Evolutionary conservation across 2,888 invertebrate genomes (phyloP).

Genomic region (Marronus borbonicus): DNA sequence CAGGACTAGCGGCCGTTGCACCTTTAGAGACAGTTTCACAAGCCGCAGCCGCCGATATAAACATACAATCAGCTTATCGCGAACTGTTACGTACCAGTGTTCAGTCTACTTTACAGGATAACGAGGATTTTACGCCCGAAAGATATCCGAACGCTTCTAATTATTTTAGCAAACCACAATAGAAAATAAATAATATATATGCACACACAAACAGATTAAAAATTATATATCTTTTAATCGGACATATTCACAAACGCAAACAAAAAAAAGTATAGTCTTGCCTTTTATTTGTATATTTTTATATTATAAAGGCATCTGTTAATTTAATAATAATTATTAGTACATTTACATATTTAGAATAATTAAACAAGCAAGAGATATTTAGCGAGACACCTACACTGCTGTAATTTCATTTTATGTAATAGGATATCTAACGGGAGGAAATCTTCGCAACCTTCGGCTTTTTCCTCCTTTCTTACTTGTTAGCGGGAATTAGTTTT

Average conservation of each 20-base stretch:
- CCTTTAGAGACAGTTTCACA: conserved; percentile 71
- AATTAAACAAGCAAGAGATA: not conserved
- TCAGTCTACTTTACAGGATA: conserved; percentile 70
- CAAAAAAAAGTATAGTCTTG: conserved; percentile 39
- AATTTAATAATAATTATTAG: conserved; percentile 32
- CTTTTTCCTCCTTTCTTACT: too few relatives aligned
- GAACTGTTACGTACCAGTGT: conserved; percentile 71
- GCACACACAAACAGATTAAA: conserved; percentile 8
- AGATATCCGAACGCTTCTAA: conserved; percentile 68
- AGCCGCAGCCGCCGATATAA: conserved; percentile 71
- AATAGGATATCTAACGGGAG: too few relatives aligned
- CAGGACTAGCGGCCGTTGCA: conserved; percentile 70
- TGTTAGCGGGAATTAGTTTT: too few relatives aligned
- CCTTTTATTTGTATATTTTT: conserved; percentile 52
- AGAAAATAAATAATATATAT: conserved; percentile 45
- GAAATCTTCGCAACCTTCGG: too few relatives aligned
- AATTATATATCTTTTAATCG: conserved; percentile 21
- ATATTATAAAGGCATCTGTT: conserved; percentile 51
- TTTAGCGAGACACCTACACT: not conserved
- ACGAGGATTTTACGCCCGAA: conserved; percentile 70
- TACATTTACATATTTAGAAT: conserved; percentile 3
- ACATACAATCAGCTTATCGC: conserved; percentile 73
- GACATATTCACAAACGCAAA: not conserved
- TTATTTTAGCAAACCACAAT: conserved; percentile 65
- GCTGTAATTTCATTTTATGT: too few relatives aligned